Evolutionary conservation across 2,888 invertebrate genomes (phyloP).

Genomic region (Drosophila anomalata): DNA sequence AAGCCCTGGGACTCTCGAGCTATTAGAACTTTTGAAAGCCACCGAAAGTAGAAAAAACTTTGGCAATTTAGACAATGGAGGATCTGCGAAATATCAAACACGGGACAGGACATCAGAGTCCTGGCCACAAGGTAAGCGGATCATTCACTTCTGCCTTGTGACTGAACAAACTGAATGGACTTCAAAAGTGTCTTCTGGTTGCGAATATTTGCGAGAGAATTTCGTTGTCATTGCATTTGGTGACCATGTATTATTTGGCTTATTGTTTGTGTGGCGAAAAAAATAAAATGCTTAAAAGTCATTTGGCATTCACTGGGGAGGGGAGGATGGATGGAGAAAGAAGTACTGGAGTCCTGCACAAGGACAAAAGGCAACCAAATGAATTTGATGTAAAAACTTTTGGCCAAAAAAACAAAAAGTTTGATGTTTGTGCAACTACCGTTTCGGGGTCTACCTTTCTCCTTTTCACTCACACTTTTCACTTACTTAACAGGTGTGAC

Average conservation of each 20-base stretch:
- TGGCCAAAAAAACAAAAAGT: constrained; percentile 40
- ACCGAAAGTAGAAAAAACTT: not conserved
- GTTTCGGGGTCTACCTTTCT: not conserved
- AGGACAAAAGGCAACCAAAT: constrained; percentile 66
- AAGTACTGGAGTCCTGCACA: constrained; percentile 28
- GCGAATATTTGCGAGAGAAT: constrained; percentile 28
- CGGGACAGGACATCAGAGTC: constrained; percentile 9
- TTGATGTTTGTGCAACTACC: constrained; percentile 44
- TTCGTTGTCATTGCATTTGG: constrained; percentile 35
- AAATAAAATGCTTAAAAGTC: constrained; percentile 63
- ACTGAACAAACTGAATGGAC: constrained; percentile 48
- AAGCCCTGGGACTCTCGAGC: not conserved
- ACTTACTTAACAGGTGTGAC: constrained; percentile 63
- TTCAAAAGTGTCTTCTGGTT: constrained; percentile 21
- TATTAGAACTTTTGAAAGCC: not conserved
- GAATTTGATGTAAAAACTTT: constrained; percentile 75
- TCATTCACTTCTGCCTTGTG: constrained; percentile 45
- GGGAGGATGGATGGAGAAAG: too few species aligned
- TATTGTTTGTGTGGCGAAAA: constrained; percentile 27
- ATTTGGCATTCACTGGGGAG: constrained; percentile 60
- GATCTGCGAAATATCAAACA: constrained; percentile 21
- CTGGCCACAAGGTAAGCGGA: constrained; percentile 50
- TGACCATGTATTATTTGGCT: constrained; percentile 18
- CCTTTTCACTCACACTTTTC: constrained; percentile 12
- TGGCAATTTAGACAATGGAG: not conserved